A percentile compares a stretch with the other conserved stretches of the same genome.
Evolutionary conservation across 1,140 invertebrate species (phyloP).

Genomic region (Nasonia longicornis): DNA sequence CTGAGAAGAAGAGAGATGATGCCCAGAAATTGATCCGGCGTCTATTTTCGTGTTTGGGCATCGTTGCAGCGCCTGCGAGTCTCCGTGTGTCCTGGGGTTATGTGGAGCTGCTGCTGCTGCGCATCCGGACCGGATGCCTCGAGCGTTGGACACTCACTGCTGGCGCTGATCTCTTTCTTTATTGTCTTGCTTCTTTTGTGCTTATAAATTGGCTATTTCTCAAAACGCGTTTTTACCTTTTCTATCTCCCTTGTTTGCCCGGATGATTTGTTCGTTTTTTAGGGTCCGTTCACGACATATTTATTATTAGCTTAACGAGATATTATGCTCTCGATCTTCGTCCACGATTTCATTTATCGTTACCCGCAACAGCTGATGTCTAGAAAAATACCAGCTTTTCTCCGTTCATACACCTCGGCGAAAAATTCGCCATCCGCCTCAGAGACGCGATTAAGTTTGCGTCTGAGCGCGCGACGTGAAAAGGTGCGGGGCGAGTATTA

Average conservation of each 20-base stretch:
- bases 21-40: slow-evolving; percentile 12
- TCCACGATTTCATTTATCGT: no score
- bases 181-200: slow-evolving; percentile 27
- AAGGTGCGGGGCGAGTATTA: not conserved
- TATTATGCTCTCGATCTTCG: no score
- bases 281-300: not conserved
- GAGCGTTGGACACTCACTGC: slow-evolving; percentile 2
- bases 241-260: not conserved
- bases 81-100: not conserved
- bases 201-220: slow-evolving; percentile 40
- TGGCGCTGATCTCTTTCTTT: not conserved
- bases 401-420: no score
- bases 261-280: slow-evolving; percentile 18
- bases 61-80: not conserved
- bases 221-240: slow-evolving; percentile 15
- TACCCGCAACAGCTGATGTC: no score
- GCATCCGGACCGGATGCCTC: slow-evolving; percentile 35
- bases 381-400: no score
- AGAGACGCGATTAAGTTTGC: slow-evolving; percentile 18
- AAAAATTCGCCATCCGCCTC: no score
- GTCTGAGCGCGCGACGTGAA: not conserved
- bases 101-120: not conserved
- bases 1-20: slow-evolving; percentile 2
- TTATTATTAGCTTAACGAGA: slow-evolving; percentile 21
- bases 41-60: not conserved